These are phyloP conservation scores for Drosophila carrolli DNA, from an alignment of 1,140 invertebrate genomes.

Conservation along the genomic window DNA sequence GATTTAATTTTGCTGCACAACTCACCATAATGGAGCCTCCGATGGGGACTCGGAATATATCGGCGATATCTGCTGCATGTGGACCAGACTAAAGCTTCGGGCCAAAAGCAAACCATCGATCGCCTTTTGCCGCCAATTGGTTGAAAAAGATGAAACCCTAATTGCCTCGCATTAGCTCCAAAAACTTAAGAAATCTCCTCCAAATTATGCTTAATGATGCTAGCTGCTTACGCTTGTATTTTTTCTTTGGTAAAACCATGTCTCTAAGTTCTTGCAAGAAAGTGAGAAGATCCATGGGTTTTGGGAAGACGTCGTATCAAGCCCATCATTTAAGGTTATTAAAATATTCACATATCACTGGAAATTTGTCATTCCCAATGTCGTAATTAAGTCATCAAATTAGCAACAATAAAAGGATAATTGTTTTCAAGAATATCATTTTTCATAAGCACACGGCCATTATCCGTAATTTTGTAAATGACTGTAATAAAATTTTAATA, in stretches of 20 bases:
- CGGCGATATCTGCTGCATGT: conserved; percentile 30
- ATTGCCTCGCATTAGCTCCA: conserved; percentile 75
- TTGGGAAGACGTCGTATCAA: neutral
- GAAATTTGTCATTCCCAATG: conserved; percentile 35
- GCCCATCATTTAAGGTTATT: conserved; percentile 12
- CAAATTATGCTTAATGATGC: conserved; percentile 79
- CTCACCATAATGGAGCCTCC: conserved; percentile 68
- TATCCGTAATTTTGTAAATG: conserved; percentile 39
- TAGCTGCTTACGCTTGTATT: conserved; percentile 22
- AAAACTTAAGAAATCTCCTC: conserved; percentile 74
- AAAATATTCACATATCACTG: conserved; percentile 36
- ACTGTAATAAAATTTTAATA: conserved; percentile 10
- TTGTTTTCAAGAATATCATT: conserved; percentile 22
- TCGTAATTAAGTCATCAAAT: conserved; percentile 46
- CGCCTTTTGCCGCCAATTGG: conserved; percentile 72
- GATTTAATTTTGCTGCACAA: conserved; percentile 78
- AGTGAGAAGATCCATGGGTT: conserved; percentile 26
- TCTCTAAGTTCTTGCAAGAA: conserved; percentile 41
- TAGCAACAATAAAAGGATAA: conserved; percentile 35
- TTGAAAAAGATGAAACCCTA: conserved; percentile 69
- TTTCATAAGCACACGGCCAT: conserved; percentile 18
- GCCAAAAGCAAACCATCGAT: conserved; percentile 58
- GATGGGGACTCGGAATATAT: conserved; percentile 23
- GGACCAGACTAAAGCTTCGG: conserved; percentile 52
- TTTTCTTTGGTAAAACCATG: conserved; percentile 14